Base-by-base conservation (phyloP, 1,140 invertebrate genomes). In the Protaetia brevitarsis region DNA sequence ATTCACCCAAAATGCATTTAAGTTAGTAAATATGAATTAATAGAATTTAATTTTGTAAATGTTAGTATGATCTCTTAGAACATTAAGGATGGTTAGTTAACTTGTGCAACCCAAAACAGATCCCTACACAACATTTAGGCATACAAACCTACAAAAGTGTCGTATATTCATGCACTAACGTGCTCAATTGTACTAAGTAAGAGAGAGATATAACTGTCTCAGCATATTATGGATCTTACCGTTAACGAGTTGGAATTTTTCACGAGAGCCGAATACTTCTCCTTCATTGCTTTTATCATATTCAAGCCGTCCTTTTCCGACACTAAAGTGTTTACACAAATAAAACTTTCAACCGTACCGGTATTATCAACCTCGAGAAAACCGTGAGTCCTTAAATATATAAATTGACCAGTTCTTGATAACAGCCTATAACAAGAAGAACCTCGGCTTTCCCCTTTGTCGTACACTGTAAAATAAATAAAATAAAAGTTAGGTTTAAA, bases 301-400 rank as follows among this genome's bases (percentile, higher is more conserved):
- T 84, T 77, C 62, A 84, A 81, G 16, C 90, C 91, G 73, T 92
- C 89, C 41, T 86, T 81, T 70, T 90, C 85, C 28, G 83, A 80
- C 0, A 94, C 82, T n/a, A 93, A 80, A 0, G 89, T 90, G 74
- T 94, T 95, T 58, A 92, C 85, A 74, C 93, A 95, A 8, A 94
- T 84, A 72, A 95, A 94, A 13, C 89, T 92, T 65, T 88, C 87
- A 0, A 93, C 88, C 37, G 85, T 84, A 63, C 89, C 86, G 0
- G 87, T 86, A 21, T 82, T 82, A 67, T 93, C 88, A 19, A 89
- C 85, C 70, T 94, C 92, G 2, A 95, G 79, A 67, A 84, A 89
- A 2, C 93, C 93, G 36, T 87, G 84, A 1, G 91, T 93, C 63
- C 86, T 84, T 71, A 95, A 80, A 73, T 92, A 93, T 59, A 95